phyloP scores from a whole-genome alignment of 2,888 invertebrate species.

The Macropis europaea region DNA sequence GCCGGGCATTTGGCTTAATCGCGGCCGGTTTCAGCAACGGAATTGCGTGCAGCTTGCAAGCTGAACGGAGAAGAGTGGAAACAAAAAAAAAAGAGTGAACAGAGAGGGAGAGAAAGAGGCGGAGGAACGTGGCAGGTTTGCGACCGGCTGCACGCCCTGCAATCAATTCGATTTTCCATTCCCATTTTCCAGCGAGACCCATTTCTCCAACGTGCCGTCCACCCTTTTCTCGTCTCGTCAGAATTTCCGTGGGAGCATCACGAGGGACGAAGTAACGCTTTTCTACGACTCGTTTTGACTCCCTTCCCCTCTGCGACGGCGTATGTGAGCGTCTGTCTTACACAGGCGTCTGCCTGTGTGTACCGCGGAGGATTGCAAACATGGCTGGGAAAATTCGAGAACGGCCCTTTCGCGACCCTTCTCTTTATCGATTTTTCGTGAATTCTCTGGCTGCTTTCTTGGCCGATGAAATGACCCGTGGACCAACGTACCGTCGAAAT shows the following conservation, averaged over 20 bases:
- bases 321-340: too few relatives aligned
- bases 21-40: background rate
- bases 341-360: too few relatives aligned
- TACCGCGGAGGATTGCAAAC: conserved; percentile 17
- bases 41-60: background rate
- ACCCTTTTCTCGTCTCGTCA: conserved; percentile 39
- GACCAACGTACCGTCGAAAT: background rate
- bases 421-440: conserved; percentile 25
- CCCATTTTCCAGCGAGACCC: conserved; percentile 21
- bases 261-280: background rate
- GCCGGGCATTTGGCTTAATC: conserved; percentile 16
- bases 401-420: conserved; percentile 1
- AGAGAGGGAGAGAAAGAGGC: background rate
- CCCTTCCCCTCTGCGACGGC: background rate
- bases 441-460: conserved; percentile 8
- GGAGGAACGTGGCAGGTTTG: background rate
- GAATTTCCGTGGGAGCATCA: conserved; percentile 23
- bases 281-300: conserved; percentile 30
- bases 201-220: conserved; percentile 18
- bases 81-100: background rate
- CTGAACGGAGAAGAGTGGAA: too few relatives aligned
- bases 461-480: background rate
- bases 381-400: conserved; percentile 23
- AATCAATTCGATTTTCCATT: conserved; percentile 42
- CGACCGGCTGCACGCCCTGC: conserved; percentile 14